These are phyloP conservation scores for Ceriagrion tenellum DNA, from an alignment of 2,888 invertebrate genomes.

Conservation along the genomic window DNA sequence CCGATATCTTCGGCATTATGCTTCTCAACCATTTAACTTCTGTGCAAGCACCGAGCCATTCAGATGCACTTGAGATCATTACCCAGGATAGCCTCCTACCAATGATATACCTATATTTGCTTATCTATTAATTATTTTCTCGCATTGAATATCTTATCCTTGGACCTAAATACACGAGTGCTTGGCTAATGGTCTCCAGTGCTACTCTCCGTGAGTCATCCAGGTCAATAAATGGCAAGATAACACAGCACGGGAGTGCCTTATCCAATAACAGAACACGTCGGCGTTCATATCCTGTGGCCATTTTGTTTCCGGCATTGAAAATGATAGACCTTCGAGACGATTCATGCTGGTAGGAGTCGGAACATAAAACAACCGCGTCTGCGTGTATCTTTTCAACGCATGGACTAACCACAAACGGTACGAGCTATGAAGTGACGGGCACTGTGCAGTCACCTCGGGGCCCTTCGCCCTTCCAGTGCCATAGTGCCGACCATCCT, in stretches of 20 bases:
- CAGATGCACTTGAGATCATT: neutral
- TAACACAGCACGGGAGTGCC: neutral
- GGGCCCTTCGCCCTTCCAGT: neutral
- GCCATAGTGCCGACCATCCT: neutral
- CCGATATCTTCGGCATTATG: no score
- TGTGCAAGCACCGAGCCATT: neutral
- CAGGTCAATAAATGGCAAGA: neutral
- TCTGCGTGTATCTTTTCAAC: neutral
- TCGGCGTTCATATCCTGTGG: neutral
- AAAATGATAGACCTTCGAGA: neutral
- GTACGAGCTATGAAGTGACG: constrained; percentile 5
- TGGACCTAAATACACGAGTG: neutral
- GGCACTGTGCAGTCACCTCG: neutral
- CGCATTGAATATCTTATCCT: neutral
- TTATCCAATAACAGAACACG: neutral
- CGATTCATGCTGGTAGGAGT: neutral
- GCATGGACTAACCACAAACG: neutral
- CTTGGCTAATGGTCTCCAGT: neutral
- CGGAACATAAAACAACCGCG: neutral
- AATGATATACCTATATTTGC: neutral
- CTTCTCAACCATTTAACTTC: no score
- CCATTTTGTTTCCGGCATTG: neutral
- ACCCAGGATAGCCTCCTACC: neutral
- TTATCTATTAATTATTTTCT: neutral
- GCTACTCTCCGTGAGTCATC: neutral